These are phyloP conservation scores for Otolemur garnettii DNA, from an alignment of 2,113 vertebrate species.

Conservation along the genomic window DNA sequence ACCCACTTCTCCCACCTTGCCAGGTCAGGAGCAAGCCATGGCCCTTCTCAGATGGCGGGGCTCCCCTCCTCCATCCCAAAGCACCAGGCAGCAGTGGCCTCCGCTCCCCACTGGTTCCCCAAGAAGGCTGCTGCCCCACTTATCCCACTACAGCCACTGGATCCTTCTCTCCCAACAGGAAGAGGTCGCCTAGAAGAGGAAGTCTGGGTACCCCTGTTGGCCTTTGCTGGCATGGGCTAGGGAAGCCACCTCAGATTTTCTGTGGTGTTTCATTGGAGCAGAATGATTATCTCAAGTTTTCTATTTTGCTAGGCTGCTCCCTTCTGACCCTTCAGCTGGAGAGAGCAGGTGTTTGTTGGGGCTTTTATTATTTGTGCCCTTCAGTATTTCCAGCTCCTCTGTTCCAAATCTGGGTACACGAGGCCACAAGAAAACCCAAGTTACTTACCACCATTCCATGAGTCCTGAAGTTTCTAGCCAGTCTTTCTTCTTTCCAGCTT, in stretches of 20 bases:
- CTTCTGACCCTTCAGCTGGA: background rate
- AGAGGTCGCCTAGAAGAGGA: background rate
- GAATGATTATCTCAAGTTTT: no score
- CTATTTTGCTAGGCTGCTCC: background rate
- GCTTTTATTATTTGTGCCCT: background rate
- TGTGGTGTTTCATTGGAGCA: background rate
- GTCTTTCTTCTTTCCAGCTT: background rate
- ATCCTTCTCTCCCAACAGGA: background rate
- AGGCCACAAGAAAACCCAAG: background rate
- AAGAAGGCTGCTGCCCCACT: background rate
- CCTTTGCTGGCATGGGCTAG: background rate
- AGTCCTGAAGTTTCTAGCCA: no score
- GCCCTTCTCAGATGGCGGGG: no score
- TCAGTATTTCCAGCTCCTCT: background rate
- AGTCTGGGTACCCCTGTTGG: background rate
- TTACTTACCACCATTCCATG: no score
- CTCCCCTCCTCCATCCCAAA: background rate
- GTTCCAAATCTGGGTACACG: background rate
- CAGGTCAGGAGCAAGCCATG: background rate
- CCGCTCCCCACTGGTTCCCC: background rate
- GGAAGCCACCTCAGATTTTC: background rate
- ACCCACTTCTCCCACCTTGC: background rate
- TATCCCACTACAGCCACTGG: accelerated
- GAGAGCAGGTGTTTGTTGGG: background rate
- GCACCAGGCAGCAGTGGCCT: background rate